Percentiles rank a stretch among this genome's conserved stretches.
Conservation (phyloP, 2,888 invertebrate genomes). For the Darwinula stevensoni region DNA sequence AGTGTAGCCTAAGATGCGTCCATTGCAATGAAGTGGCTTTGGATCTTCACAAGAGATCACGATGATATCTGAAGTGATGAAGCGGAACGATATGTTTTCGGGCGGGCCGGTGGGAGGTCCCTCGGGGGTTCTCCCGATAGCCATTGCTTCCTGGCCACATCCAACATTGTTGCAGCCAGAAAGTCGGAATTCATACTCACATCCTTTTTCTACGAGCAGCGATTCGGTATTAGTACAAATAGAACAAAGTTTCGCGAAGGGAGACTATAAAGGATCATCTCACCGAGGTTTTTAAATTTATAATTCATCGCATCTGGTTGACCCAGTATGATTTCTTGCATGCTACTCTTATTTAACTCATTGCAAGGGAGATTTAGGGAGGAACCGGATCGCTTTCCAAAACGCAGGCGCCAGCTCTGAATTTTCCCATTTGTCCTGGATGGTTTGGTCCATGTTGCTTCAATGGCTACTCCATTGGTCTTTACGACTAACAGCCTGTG, state of each 20-base stretch:
- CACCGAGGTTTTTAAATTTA: conserved; percentile 8
- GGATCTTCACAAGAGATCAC: conserved; percentile 73
- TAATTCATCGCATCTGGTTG: not conserved
- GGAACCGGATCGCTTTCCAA: conserved; percentile 27
- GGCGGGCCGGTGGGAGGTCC: conserved; percentile 69
- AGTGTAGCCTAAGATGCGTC: conserved; percentile 71
- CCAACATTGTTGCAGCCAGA: conserved; percentile 85
- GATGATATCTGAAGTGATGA: conserved; percentile 74
- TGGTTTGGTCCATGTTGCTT: conserved; percentile 75
- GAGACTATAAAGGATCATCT: no score
- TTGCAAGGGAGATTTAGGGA: no score
- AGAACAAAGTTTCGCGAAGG: no score
- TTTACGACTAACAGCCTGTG: not conserved
- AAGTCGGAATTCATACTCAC: conserved; percentile 86
- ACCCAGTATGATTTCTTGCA: not conserved
- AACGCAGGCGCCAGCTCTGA: conserved; percentile 53
- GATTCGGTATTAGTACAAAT: no score
- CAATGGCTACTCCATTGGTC: conserved; percentile 32
- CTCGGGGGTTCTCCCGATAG: conserved; percentile 72
- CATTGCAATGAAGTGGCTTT: conserved; percentile 58
- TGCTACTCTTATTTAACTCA: no score
- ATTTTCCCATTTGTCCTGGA: conserved; percentile 63
- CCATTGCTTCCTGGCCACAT: conserved; percentile 73
- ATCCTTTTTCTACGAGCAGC: conserved; percentile 66
- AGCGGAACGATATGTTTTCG: conserved; percentile 36